A percentile compares a stretch with the other conserved stretches of the same genome.
These are phyloP conservation scores for Poeciliopsis turneri DNA, from an alignment of 2,797 vertebrate species.

Conservation along the genomic window DNA sequence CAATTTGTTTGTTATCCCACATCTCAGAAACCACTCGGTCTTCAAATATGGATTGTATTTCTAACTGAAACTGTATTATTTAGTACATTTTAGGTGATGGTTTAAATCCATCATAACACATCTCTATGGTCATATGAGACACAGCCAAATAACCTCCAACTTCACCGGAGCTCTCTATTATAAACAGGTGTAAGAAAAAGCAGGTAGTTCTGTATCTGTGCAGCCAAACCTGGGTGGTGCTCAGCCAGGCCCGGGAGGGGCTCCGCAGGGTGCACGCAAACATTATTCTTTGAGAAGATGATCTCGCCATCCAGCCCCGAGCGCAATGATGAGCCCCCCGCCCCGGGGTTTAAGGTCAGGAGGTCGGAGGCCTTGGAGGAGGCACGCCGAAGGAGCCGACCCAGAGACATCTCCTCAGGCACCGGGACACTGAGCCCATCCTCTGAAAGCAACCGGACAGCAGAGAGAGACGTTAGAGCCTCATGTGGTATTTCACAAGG, in stretches of 20 bases:
- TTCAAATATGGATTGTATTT: background rate
- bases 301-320: conserved; percentile 90
- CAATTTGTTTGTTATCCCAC: too few relatives aligned
- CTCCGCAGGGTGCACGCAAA: conserved; percentile 94
- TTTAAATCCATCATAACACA: background rate
- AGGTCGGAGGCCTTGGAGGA: conserved; percentile 96
- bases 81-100: background rate
- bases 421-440: conserved; percentile 87
- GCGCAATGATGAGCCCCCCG: conserved; percentile 74
- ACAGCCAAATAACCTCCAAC: background rate
- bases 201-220: background rate
- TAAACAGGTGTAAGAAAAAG: background rate
- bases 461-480: background rate
- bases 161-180: background rate
- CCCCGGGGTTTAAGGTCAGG: conserved; percentile 89
- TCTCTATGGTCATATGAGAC: background rate
- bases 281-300: conserved; percentile 99
- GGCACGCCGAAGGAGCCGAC: conserved; percentile 95
- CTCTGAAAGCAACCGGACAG: conserved; percentile 69
- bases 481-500: background rate
- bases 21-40: too few relatives aligned
- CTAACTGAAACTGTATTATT: background rate
- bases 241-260: conserved; percentile 89
- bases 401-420: conserved; percentile 92
- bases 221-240: conserved; percentile 91